Conservation (phyloP, 2,113 vertebrate genomes). For the Protomyctophum bolini region DNA sequence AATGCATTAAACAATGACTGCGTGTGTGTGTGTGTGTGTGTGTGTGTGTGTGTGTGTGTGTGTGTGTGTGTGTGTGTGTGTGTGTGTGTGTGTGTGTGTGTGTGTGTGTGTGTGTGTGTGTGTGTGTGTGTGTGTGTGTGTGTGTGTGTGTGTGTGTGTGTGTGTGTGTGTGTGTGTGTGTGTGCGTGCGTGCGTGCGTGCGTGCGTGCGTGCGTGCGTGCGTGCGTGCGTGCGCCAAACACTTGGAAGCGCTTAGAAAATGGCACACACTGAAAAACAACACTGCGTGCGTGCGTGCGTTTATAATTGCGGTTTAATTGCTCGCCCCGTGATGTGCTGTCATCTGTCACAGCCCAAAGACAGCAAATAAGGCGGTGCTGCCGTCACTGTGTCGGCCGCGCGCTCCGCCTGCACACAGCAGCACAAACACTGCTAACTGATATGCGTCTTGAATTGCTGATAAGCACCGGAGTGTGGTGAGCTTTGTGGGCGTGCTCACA, state of each 20-base stretch:
- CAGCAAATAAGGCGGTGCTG: constrained; percentile 79
- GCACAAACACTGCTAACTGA: constrained; percentile 76
- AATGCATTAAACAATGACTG: not conserved
- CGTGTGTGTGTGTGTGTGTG: too few species aligned
- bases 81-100: too few species aligned
- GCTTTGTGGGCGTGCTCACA: constrained; percentile 52
- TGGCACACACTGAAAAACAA: constrained; percentile 51
- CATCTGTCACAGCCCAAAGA: constrained; percentile 83
- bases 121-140: not conserved
- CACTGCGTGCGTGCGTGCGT: constrained; percentile 53
- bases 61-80: not conserved
- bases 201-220: not conserved
- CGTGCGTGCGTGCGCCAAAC: not conserved
- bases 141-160: too few species aligned
- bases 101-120: not conserved
- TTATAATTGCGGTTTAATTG: constrained; percentile 81
- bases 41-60: not conserved
- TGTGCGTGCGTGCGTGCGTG: too few species aligned
- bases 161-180: not conserved
- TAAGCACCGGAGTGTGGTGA: constrained; percentile 67
- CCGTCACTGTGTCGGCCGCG: constrained; percentile 76
- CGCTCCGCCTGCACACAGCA: constrained; percentile 73
- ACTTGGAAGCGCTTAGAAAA: constrained; percentile 44
- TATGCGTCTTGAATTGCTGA: constrained; percentile 81
- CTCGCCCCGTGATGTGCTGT: constrained; percentile 80